These are phyloP conservation scores for Meloe dianella DNA, from an alignment of 2,888 invertebrate genomes.

Conservation along the genomic window DNA sequence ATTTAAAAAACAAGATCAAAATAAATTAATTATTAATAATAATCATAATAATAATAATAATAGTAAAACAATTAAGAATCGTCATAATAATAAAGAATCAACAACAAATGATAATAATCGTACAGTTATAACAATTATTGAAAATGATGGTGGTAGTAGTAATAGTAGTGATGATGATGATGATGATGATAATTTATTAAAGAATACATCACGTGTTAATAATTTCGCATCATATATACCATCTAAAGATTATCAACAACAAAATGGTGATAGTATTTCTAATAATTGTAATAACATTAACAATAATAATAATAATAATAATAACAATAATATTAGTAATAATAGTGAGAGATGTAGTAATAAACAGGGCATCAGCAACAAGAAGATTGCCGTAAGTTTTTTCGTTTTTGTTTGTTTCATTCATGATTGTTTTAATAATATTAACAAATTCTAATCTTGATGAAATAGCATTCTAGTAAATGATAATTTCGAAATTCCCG, in stretches of 20 bases:
- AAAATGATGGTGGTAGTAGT: slow-evolving; percentile 12
- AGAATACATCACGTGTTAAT: slow-evolving; percentile 54
- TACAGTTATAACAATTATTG: not conserved
- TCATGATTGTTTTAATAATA: not conserved
- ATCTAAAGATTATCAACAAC: slow-evolving; percentile 56
- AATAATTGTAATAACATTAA: not conserved
- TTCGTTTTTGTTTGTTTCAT: not conserved
- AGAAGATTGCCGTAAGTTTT: slow-evolving; percentile 24
- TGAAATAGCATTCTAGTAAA: too few relatives aligned
- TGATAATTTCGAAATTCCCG: too few relatives aligned
- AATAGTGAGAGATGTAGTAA: slow-evolving; percentile 18
- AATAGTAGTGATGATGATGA: slow-evolving; percentile 36
- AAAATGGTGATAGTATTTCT: not conserved
- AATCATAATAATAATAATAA: slow-evolving; percentile 1
- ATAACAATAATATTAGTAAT: slow-evolving; percentile 17
- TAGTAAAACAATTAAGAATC: slow-evolving; percentile 12
- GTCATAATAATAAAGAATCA: slow-evolving; percentile 1
- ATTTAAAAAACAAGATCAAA: slow-evolving; percentile 41
- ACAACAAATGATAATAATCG: slow-evolving; percentile 14
- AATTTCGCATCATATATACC: slow-evolving; percentile 70
- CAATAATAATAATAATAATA: slow-evolving; percentile 9
- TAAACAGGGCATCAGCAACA: slow-evolving; percentile 17
- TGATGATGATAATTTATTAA: slow-evolving; percentile 31
- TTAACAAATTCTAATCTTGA: not conserved
- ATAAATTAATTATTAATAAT: too few relatives aligned